phyloP scores from a whole-genome alignment of 2,113 vertebrate species.

The Hypomesus transpacificus region DNA sequence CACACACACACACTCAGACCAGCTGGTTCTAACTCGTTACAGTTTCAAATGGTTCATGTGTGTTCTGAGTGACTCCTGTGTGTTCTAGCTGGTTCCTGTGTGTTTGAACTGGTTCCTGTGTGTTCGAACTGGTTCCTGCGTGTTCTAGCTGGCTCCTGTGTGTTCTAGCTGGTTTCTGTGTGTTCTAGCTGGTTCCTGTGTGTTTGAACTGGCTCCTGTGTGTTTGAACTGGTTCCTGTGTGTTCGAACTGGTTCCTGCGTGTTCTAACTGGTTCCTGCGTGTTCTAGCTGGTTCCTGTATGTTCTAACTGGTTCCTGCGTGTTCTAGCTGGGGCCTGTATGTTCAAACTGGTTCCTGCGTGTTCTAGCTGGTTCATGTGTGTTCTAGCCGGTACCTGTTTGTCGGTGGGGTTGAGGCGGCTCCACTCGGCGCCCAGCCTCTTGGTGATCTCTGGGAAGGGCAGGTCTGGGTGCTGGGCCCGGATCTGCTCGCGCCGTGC shows the following conservation, averaged over 20 bases:
- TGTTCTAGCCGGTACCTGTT: conserved; percentile 72
- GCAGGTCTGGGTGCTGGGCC: conserved; percentile 86
- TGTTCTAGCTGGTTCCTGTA: conserved; percentile 79
- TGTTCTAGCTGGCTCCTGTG: neutral
- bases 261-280: conserved; percentile 71
- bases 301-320: conserved; percentile 61
- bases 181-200: neutral
- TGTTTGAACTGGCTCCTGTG: conserved; percentile 78
- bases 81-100: conserved; percentile 60
- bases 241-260: neutral
- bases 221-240: conserved; percentile 58
- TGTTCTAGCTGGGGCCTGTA: neutral
- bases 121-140: neutral
- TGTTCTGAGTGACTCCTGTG: conserved; percentile 79
- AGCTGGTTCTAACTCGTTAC: too few relatives aligned
- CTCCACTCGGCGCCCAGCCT: conserved; percentile 96
- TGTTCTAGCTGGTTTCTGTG: neutral
- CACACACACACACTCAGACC: too few relatives aligned
- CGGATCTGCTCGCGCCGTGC: conserved; percentile 92
- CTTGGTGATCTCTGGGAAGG: conserved; percentile 97
- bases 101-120: neutral
- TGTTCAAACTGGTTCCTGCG: neutral
- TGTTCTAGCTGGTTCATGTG: neutral
- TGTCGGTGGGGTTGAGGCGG: conserved; percentile 83
- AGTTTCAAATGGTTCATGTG: conserved; percentile 71